Evolutionary conservation across 1,140 invertebrate species (phyloP).

Genomic region (Diploscapter pachys): DNA sequence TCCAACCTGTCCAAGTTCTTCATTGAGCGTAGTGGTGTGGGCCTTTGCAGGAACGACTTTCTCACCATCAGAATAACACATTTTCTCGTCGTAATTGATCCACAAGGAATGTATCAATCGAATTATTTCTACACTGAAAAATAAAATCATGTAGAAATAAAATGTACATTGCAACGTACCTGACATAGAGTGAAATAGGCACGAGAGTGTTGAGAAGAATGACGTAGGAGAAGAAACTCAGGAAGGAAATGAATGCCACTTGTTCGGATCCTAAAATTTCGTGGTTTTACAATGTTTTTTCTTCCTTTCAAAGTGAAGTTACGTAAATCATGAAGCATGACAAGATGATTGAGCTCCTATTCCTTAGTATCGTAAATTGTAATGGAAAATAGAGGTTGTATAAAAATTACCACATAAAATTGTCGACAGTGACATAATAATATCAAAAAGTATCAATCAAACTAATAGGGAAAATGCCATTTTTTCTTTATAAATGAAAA

Average conservation of each 20-base stretch:
- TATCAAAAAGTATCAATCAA: not conserved
- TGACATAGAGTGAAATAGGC: conserved; percentile 98
- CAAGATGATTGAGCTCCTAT: not conserved
- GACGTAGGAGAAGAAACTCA: conserved; percentile 98
- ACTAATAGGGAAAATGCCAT: not conserved
- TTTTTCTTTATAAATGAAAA: not conserved
- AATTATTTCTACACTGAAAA: conserved; percentile 79
- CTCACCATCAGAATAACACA: conserved; percentile 80
- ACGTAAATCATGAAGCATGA: not conserved
- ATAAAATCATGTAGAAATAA: too few relatives aligned
- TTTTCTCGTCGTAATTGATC: conserved; percentile 91
- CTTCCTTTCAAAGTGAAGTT: not conserved
- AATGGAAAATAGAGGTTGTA: not conserved
- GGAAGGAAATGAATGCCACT: conserved; percentile 78
- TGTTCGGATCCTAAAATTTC: conserved; percentile 53
- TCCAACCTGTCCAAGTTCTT: conserved; percentile 82
- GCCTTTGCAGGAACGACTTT: conserved; percentile 81
- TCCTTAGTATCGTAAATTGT: not conserved
- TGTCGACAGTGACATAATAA: too few relatives aligned
- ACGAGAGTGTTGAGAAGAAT: conserved; percentile 99
- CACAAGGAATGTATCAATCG: conserved; percentile 90
- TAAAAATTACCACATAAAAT: too few relatives aligned
- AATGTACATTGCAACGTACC: conserved; percentile 64
- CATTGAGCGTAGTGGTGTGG: conserved; percentile 93
- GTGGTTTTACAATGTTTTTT: not conserved